Evolutionary conservation across 2,888 invertebrate species (phyloP).

Genomic region (Patella caerulea): DNA sequence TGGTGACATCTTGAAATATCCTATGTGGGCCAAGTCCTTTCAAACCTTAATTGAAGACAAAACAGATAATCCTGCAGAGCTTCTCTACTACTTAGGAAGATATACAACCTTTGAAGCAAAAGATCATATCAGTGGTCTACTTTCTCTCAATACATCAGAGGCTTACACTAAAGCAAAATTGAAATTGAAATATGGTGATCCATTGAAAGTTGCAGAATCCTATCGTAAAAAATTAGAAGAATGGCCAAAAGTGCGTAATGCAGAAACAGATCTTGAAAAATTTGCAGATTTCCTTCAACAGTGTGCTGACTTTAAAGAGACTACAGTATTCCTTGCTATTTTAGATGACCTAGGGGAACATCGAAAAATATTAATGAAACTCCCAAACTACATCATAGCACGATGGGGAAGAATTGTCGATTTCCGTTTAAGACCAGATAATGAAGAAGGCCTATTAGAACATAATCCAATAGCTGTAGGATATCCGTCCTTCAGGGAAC

Average conservation of each 20-base stretch:
- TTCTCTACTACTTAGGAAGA: background rate
- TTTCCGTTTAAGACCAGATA: background rate
- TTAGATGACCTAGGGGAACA: background rate
- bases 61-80: slow-evolving; percentile 8
- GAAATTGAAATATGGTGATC: background rate
- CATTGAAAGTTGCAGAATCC: background rate
- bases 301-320: background rate
- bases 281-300: slow-evolving; percentile 7
- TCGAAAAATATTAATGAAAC: background rate
- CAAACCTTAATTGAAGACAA: background rate
- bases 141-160: background rate
- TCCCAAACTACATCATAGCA: background rate
- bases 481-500: background rate
- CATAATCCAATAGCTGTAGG: background rate
- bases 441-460: background rate
- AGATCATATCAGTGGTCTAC: background rate
- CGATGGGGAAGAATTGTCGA: background rate
- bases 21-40: background rate
- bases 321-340: background rate
- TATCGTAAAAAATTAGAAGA: background rate
- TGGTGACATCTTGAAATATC: background rate
- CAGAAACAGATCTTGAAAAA: background rate
- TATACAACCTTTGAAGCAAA: slow-evolving; percentile 1
- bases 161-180: background rate
- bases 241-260: background rate